Evolutionary conservation across 2,113 vertebrate genomes (phyloP).

Genomic region (human (Homo sapiens)): DNA sequence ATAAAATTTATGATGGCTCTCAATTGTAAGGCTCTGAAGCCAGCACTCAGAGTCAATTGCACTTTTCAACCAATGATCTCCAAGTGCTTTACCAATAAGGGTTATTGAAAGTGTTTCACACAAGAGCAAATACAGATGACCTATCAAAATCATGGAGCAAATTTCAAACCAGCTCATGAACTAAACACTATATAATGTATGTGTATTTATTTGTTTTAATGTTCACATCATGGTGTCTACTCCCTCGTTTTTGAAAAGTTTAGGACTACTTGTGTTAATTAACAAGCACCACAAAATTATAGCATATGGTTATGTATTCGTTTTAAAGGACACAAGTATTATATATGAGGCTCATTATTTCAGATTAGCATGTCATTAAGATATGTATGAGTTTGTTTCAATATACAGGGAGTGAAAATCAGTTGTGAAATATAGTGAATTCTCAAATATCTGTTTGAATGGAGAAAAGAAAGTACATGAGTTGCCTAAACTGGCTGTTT

Average conservation of each 20-base stretch:
- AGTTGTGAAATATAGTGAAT: neutral
- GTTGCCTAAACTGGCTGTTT: neutral
- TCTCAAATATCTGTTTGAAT: neutral
- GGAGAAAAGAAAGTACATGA: neutral
- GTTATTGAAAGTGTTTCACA: conserved; percentile 27
- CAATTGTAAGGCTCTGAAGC: neutral
- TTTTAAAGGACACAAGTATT: neutral
- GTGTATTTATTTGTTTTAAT: neutral
- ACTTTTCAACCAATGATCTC: conserved; percentile 51
- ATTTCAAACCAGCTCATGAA: conserved; percentile 2
- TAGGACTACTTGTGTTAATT: neutral
- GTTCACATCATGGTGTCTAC: neutral
- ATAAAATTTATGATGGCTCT: conserved; percentile 32
- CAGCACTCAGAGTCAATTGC: neutral
- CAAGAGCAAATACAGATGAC: conserved; percentile 16
- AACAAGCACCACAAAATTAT: neutral
- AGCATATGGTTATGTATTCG: neutral
- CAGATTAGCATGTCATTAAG: neutral
- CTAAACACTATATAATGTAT: neutral
- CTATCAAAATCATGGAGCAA: conserved; percentile 37
- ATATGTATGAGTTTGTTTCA: neutral
- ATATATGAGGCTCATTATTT: neutral
- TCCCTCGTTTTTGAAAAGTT: neutral
- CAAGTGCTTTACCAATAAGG: conserved; percentile 43
- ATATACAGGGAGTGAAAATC: neutral